phyloP scores from a whole-genome alignment of 2,888 invertebrate genomes.

The Pocota personata region DNA sequence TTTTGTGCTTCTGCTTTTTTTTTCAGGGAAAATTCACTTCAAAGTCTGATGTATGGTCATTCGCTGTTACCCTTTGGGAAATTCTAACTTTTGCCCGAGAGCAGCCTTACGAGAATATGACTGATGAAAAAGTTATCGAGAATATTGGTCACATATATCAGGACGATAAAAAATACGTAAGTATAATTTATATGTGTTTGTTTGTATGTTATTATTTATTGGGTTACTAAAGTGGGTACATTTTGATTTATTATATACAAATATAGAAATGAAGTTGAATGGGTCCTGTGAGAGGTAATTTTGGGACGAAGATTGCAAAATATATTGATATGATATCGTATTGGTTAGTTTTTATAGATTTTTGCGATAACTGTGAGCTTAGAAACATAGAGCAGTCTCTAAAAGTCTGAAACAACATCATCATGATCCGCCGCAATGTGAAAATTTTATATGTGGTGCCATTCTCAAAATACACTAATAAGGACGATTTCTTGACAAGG shows the following conservation, averaged over 20 bases:
- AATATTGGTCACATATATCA: conserved; percentile 92
- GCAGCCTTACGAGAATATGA: conserved; percentile 91
- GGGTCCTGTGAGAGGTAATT: conserved; percentile 49
- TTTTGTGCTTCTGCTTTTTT: conserved; percentile 50
- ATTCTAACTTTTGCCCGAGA: conserved; percentile 92
- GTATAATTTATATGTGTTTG: conserved; percentile 73
- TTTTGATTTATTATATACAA: conserved; percentile 62
- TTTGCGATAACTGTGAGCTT: too few relatives aligned
- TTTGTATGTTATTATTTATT: conserved; percentile 30
- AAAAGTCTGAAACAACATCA: too few relatives aligned
- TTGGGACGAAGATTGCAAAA: conserved; percentile 23
- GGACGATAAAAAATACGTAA: conserved; percentile 88
- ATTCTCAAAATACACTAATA: too few relatives aligned
- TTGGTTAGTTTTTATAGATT: too few relatives aligned
- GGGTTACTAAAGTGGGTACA: conserved; percentile 22
- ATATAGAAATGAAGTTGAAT: conserved; percentile 48
- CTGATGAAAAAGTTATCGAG: conserved; percentile 92
- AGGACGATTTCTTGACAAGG: too few relatives aligned
- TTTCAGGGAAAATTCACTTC: conserved; percentile 90
- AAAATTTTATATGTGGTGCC: too few relatives aligned
- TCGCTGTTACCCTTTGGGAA: conserved; percentile 94
- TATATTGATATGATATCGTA: conserved; percentile 20
- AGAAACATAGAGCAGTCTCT: too few relatives aligned
- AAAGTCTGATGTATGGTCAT: conserved; percentile 95
- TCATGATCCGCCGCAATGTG: too few relatives aligned